Conservation (phyloP, 2,888 invertebrate genomes). For the Aproaerema taeniolella region DNA sequence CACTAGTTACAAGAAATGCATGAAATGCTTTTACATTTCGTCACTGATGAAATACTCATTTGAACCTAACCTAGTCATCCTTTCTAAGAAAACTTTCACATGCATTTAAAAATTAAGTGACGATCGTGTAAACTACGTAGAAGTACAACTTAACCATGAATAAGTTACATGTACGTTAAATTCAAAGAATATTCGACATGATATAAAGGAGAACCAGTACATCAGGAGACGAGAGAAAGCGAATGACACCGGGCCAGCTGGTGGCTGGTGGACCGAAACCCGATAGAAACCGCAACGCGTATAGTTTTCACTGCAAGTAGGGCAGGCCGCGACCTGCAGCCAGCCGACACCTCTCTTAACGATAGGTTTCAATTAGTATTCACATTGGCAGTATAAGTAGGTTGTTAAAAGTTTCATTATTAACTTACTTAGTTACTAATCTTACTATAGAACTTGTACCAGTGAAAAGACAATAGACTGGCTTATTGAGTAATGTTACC, state of each 20-base stretch:
- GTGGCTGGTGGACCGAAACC: conserved; percentile 57
- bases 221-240: conserved; percentile 54
- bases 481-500: too few relatives aligned
- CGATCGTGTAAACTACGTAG: neutral
- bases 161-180: too few relatives aligned
- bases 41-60: neutral
- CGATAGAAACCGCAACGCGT: conserved; percentile 61
- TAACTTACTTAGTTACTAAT: too few relatives aligned
- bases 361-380: conserved; percentile 28
- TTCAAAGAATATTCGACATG: too few relatives aligned
- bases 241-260: conserved; percentile 25
- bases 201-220: too few relatives aligned
- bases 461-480: too few relatives aligned
- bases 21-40: conserved; percentile 2
- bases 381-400: conserved; percentile 7
- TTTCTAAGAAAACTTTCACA: neutral
- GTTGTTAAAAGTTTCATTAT: too few relatives aligned
- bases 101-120: neutral
- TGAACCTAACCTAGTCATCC: neutral
- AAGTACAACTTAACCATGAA: too few relatives aligned
- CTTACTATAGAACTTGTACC: too few relatives aligned
- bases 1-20: conserved; percentile 11
- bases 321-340: conserved; percentile 51
- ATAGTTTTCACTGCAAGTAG: conserved; percentile 67
- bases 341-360: conserved; percentile 37